Conservation (phyloP, 2,113 vertebrate genomes). For the Dipodomys ordii region DNA sequence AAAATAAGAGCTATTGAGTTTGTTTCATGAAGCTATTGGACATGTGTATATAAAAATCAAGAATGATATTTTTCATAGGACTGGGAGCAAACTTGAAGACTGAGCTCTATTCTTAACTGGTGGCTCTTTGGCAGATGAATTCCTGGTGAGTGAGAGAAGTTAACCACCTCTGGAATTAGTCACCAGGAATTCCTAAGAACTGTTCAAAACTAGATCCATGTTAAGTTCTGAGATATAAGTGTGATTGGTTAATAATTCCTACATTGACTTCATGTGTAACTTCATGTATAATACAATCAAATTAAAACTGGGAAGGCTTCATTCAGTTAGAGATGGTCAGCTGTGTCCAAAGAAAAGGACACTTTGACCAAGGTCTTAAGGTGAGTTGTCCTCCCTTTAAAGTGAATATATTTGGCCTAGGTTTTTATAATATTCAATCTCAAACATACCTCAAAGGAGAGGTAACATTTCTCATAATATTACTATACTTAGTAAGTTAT, state of each 20-base stretch:
- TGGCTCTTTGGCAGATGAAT: neutral
- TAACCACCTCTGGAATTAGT: neutral
- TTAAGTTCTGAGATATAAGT: neutral
- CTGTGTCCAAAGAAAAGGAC: too few species aligned
- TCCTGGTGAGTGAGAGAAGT: neutral
- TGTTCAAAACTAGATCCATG: too few species aligned
- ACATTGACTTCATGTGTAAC: too few species aligned
- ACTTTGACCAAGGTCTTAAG: neutral
- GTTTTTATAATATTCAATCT: neutral
- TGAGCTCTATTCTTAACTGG: neutral
- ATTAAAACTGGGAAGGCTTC: neutral
- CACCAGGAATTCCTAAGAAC: neutral
- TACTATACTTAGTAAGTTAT: neutral
- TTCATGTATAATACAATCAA: neutral
- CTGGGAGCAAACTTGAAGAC: neutral
- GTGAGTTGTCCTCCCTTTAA: neutral
- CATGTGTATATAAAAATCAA: neutral
- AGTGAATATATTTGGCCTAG: neutral
- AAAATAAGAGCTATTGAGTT: constrained; percentile 40
- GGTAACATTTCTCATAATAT: neutral
- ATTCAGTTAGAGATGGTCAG: too few species aligned
- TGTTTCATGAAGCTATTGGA: neutral
- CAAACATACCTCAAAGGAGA: neutral
- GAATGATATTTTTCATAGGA: too few species aligned
- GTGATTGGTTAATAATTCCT: neutral